phyloP scores from a whole-genome alignment of 2,888 invertebrate species.

The Volucella zonaria region DNA sequence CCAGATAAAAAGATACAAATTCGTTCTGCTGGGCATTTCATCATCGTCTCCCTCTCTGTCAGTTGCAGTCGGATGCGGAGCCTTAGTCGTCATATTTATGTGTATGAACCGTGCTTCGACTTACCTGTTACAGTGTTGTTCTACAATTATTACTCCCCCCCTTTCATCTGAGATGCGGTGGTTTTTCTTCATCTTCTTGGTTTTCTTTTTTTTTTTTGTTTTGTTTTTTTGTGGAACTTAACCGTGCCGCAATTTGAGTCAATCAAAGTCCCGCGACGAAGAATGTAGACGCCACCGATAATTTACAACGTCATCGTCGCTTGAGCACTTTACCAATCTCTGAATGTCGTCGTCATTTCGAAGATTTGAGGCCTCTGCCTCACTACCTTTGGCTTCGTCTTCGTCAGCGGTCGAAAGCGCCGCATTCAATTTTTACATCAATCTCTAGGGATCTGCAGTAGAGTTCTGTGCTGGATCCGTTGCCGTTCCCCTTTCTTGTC shows the following conservation, averaged over 20 bases:
- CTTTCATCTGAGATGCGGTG: conserved; percentile 36
- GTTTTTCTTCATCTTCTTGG: conserved; percentile 36
- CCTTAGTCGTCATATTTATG: conserved; percentile 65
- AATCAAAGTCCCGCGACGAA: conserved; percentile 74
- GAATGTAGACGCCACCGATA: conserved; percentile 75
- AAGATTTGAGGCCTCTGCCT: not conserved
- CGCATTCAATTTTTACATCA: conserved; percentile 47
- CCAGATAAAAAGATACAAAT: conserved; percentile 52
- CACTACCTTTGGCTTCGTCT: not conserved
- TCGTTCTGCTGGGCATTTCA: conserved; percentile 67
- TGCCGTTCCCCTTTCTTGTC: not conserved
- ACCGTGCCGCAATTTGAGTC: conserved; percentile 71
- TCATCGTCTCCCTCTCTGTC: conserved; percentile 49
- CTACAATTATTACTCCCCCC: conserved; percentile 61
- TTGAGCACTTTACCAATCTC: conserved; percentile 71
- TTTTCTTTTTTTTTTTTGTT: conserved; percentile 37
- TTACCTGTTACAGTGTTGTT: conserved; percentile 57
- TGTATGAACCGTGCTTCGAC: conserved; percentile 23
- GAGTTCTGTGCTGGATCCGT: not conserved
- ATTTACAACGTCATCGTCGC: conserved; percentile 75
- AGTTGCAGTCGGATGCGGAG: not conserved
- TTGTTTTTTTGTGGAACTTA: conserved; percentile 39
- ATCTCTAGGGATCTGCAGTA: conserved; percentile 45
- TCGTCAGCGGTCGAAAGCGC: conserved; percentile 1
- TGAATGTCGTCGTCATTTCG: conserved; percentile 48